Percentiles rank a stretch among this genome's conserved stretches.
Evolutionary conservation across 2,888 invertebrate species (phyloP).

Genomic region (Unio delphinus): DNA sequence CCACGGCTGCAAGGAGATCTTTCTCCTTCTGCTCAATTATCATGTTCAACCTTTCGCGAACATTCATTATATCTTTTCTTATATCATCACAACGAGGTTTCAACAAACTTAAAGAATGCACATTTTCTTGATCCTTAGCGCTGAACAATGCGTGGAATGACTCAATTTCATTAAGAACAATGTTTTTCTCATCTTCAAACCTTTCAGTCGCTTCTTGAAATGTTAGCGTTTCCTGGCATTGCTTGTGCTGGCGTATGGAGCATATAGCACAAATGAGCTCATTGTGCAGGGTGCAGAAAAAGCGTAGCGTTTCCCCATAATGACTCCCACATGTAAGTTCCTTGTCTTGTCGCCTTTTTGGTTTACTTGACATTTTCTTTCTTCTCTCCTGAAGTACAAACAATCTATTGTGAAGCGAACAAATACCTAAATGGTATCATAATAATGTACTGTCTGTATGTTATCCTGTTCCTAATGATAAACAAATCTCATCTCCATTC

Average conservation of each 20-base stretch:
- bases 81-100: slow-evolving; percentile 1
- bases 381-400: slow-evolving; percentile 1
- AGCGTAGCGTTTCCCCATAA: slow-evolving; percentile 10
- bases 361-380: slow-evolving; percentile 1
- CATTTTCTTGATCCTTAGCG: slow-evolving; percentile 1
- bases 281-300: slow-evolving; percentile 18
- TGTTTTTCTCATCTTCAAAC: slow-evolving; percentile 10
- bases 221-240: slow-evolving; percentile 16
- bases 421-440: background rate
- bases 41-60: slow-evolving; percentile 7
- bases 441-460: background rate
- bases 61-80: slow-evolving; percentile 3
- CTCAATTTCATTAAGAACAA: slow-evolving; percentile 11
- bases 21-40: slow-evolving; percentile 10
- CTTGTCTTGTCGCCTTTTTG: background rate
- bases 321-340: slow-evolving; percentile 1
- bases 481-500: too few species aligned
- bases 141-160: slow-evolving; percentile 5
- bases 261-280: slow-evolving; percentile 19
- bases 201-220: slow-evolving; percentile 15
- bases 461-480: background rate
- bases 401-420: background rate
- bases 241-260: slow-evolving; percentile 16
- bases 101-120: background rate
- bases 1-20: slow-evolving; percentile 2